Evolutionary conservation across 2,113 vertebrate species (phyloP).

Genomic region (Garra rufa): DNA sequence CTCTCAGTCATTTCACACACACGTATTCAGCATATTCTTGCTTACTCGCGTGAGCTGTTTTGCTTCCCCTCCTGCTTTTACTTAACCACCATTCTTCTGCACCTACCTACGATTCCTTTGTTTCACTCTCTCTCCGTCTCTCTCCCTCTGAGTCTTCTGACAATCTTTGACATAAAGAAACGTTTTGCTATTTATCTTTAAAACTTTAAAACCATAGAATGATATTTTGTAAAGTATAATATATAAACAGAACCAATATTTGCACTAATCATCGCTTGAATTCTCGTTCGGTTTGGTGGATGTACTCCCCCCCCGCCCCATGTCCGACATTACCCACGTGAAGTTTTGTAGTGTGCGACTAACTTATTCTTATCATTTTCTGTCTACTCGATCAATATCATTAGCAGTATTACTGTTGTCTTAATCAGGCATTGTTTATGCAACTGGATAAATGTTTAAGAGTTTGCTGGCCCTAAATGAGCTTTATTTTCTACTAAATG

Average conservation of each 20-base stretch:
- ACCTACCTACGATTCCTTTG: background rate
- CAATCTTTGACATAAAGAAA: slow-evolving; percentile 69
- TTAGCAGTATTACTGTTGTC: slow-evolving; percentile 23
- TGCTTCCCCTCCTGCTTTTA: slow-evolving; percentile 1
- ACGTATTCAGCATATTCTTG: slow-evolving; percentile 17
- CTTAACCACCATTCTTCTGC: background rate
- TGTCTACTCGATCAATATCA: slow-evolving; percentile 16
- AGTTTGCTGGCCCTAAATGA: slow-evolving; percentile 41
- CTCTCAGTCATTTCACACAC: slow-evolving; percentile 8
- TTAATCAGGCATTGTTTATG: slow-evolving; percentile 42
- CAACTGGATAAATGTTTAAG: slow-evolving; percentile 25
- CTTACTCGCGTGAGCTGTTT: slow-evolving; percentile 17
- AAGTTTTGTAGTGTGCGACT: slow-evolving; percentile 29
- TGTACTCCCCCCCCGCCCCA: background rate
- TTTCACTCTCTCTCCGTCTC: slow-evolving; percentile 26
- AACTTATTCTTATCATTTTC: slow-evolving; percentile 12
- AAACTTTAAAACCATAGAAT: slow-evolving; percentile 46
- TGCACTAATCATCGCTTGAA: slow-evolving; percentile 73
- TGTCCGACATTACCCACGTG: slow-evolving; percentile 23
- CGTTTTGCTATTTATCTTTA: slow-evolving; percentile 69
- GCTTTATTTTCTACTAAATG: slow-evolving; percentile 57
- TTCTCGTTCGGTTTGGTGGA: slow-evolving; percentile 31
- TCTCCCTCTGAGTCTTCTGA: slow-evolving; percentile 55
- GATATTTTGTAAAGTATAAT: slow-evolving; percentile 67
- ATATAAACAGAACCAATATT: slow-evolving; percentile 57